These are phyloP conservation scores for Xiphophorus birchmanni DNA, from an alignment of 2,797 vertebrate genomes.

Conservation along the genomic window DNA sequence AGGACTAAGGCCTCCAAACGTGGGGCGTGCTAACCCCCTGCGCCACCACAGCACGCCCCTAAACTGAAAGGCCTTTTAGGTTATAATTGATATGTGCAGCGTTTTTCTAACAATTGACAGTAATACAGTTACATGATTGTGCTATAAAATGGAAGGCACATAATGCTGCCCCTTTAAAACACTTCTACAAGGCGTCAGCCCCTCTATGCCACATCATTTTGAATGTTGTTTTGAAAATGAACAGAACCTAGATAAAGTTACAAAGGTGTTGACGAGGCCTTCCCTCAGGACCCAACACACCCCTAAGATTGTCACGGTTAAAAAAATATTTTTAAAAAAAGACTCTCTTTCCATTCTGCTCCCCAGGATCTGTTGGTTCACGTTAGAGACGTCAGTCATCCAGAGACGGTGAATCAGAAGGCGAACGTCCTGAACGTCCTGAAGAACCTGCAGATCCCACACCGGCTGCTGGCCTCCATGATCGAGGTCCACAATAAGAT, in stretches of 20 bases:
- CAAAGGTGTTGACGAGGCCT: neutral
- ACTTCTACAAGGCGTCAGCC: neutral
- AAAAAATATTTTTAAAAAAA: neutral
- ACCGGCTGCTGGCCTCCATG: conserved; percentile 83
- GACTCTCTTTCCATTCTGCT: neutral
- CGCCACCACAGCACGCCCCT: too few relatives aligned
- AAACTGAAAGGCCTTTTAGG: neutral
- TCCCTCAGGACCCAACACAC: neutral
- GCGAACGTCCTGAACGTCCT: conserved; percentile 87
- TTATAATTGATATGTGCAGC: too few relatives aligned
- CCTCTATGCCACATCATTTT: neutral
- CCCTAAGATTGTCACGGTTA: neutral
- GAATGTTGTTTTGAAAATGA: neutral
- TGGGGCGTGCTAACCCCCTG: too few relatives aligned
- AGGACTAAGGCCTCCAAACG: too few relatives aligned
- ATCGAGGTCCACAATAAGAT: conserved; percentile 95
- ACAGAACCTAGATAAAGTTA: neutral
- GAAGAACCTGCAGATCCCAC: conserved; percentile 84
- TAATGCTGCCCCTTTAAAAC: neutral
- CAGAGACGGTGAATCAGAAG: conserved; percentile 89
- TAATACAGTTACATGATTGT: too few relatives aligned
- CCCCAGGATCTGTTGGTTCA: conserved; percentile 91
- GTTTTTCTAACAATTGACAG: too few relatives aligned
- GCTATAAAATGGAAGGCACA: too few relatives aligned
- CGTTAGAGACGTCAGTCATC: conserved; percentile 92